Conservation (phyloP, 2,113 vertebrate genomes). For the Cryptoleucopteryx plumbea region DNA sequence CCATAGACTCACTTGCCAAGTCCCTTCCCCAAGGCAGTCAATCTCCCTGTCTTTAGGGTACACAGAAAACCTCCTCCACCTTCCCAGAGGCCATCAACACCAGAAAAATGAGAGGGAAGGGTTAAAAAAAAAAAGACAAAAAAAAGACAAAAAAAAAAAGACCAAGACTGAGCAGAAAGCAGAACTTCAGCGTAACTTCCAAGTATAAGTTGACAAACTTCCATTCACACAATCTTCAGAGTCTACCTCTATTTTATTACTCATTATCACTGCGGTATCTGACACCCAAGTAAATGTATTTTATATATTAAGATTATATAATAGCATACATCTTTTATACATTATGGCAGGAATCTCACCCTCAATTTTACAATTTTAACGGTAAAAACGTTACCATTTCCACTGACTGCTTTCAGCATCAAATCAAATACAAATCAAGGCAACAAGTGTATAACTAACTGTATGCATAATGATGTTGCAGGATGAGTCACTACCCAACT, state of each 20-base stretch:
- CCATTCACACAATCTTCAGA: not conserved
- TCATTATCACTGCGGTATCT: accelerated
- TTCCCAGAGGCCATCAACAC: not conserved
- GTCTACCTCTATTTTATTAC: not conserved
- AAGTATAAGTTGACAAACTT: not conserved
- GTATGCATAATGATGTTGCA: accelerated
- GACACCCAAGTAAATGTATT: not conserved
- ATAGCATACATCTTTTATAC: not conserved
- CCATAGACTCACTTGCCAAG: not conserved
- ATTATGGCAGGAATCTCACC: not conserved
- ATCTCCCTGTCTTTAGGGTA: not conserved
- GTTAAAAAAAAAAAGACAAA: not conserved
- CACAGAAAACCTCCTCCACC: not conserved
- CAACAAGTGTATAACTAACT: not conserved
- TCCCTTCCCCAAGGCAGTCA: not conserved
- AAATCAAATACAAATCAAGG: not conserved
- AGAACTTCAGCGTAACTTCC: not conserved
- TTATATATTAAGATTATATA: not conserved
- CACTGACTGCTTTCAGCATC: not conserved
- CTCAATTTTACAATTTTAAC: not conserved
- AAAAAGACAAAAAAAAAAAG: not conserved
- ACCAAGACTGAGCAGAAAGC: not conserved
- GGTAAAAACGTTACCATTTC: not conserved
- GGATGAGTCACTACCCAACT: not conserved
- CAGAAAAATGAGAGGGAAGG: not conserved